Base-by-base conservation (phyloP, 1,140 invertebrate species). In the Ceratitis capitata region DNA sequence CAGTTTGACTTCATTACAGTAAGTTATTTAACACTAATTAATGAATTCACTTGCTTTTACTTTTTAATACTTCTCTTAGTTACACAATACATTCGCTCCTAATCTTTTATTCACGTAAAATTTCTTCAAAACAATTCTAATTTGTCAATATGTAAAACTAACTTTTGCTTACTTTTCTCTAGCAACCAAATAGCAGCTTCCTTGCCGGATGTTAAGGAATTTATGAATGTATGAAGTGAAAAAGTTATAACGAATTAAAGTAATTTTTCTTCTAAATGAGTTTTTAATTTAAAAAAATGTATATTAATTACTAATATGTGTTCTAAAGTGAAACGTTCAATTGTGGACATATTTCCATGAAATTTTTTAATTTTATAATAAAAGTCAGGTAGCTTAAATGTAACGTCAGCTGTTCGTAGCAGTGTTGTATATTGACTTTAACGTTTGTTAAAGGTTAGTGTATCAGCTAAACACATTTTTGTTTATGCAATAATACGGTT, bases 141-240 rank as follows among this genome's bases (percentile, higher is more conserved):
- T 78, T 78, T 78, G 9, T 45, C 35, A n/a, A 78, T n/a, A 26
- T n/a, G n/a, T n/a, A n/a, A n/a, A n/a, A n/a, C n/a, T n/a, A n/a
- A n/a, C n/a, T n/a, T n/a, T n/a, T n/a, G n/a, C 39, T 45, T 35
- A 78, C 39, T 78, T 78, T 78, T 78, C 69, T 42, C 16, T n/a
- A 47, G 39, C 16, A 78, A 42, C 35, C 45, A 45, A 45, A 19
- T 35, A 29, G 14, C 29, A 0, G 26, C 19, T 10, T 78, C 2
- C n/a, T 47, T 78, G 69, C 69, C 69, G 45, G 29, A 69, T 19
- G 32, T 4, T 78, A n/a, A n/a, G n/a, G n/a, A n/a, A n/a, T n/a
- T n/a, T n/a, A n/a, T 64, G 23, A 14, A 14, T 26, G 32, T n/a
- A 56, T 56, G 23, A 56, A 56, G 23, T 56, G 2, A 23, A n/a